Base-by-base conservation (phyloP, 2,113 vertebrate species). In the Chelonoidis abingdonii region DNA sequence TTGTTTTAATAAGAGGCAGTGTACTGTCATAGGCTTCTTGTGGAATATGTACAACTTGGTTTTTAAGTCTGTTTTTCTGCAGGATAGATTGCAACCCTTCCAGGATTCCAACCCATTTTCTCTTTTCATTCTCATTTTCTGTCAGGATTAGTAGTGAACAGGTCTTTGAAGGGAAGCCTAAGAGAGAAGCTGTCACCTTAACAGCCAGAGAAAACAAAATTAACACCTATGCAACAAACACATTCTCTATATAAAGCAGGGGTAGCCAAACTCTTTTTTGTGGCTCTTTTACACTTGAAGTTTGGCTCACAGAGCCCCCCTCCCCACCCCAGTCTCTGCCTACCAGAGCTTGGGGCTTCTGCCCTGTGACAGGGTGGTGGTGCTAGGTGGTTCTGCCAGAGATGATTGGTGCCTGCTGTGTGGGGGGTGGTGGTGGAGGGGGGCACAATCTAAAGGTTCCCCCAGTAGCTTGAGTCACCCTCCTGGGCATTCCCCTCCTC, bases 11-110 rank as follows among this genome's bases (percentile, higher is more conserved):
- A 94, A 99, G 98, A 21, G 99, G 99, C 97, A 99, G 98, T 0
- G 99, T 98, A 94, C 99, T 99, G 96, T 99, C 99, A 53, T 99
- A 99, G 90, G 99, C 99, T 98, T 99, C 99, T 49, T 99, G 99
- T 8, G 99, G 98, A 29, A 98, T 83, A 52, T 99, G 99, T 80
- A 99, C 99, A 14, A 98, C 97, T 49, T 98, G 98, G 97, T 98
- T 99, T 96, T 95, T 98, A 91, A 99, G 98, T 62, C 97, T 98
- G 98, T 99, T 99, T 98, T 99, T 99, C 92, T 98, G 98, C 83
- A 99, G 98, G 97, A 99, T 99, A 87, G 97, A 98, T 98, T 99
- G 99, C 80, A 99, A 97, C 10, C 99, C 99, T 95, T 99, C 99
- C 56, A 99, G 98, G 92, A 99, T 99, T 91, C 99, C 98, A 75